Percentiles rank a stretch among this genome's conserved stretches.
These are phyloP conservation scores for Solen grandis DNA, from an alignment of 1,140 invertebrate species.

Conservation along the genomic window DNA sequence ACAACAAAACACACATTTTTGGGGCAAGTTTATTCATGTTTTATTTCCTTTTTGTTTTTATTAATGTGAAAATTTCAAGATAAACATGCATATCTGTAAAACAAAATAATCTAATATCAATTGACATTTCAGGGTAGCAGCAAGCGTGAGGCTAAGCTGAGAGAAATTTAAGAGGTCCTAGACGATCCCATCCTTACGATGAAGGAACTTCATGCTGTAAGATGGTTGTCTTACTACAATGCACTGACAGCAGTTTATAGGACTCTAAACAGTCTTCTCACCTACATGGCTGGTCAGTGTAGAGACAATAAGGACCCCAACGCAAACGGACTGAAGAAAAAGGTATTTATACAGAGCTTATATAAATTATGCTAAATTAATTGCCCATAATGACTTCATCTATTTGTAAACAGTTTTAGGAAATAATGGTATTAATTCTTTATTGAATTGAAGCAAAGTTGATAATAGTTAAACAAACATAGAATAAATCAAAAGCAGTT, in stretches of 20 bases:
- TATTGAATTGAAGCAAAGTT: no score
- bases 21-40: no score
- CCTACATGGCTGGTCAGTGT: background rate
- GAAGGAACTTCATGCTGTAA: constrained; percentile 43
- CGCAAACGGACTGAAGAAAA: constrained; percentile 18
- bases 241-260: constrained; percentile 21
- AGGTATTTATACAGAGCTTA: background rate
- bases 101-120: background rate
- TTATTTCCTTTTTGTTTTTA: no score
- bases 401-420: no score
- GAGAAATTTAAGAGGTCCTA: background rate
- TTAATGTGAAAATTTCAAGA: no score
- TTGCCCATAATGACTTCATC: no score
- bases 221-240: constrained; percentile 35
- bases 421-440: no score
- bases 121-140: background rate
- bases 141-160: background rate
- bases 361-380: no score
- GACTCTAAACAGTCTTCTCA: constrained; percentile 10
- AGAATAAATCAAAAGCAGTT: no score
- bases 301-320: constrained; percentile 12
- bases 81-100: background rate
- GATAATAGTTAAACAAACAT: no score
- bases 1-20: no score
- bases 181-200: constrained; percentile 8